Evolutionary conservation across 2,888 invertebrate genomes (phyloP).

Genomic region (Gasteruption jaculator): DNA sequence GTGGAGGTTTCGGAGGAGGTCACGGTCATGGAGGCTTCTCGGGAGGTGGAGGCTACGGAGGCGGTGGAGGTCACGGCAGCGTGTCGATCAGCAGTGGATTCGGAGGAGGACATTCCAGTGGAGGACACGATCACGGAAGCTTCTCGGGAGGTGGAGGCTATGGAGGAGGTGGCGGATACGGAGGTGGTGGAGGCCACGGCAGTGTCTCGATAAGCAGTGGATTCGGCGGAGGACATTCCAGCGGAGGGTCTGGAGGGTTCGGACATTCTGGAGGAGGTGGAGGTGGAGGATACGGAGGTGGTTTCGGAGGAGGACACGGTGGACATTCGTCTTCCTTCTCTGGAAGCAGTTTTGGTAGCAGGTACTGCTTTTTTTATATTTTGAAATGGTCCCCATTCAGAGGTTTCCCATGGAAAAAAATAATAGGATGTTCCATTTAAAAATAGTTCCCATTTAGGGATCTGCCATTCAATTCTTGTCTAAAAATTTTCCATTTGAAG

Average conservation of each 20-base stretch:
- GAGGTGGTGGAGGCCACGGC: constrained; percentile 3
- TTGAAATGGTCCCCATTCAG: too few relatives aligned
- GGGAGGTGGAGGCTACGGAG: constrained; percentile 10
- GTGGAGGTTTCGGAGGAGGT: constrained; percentile 11
- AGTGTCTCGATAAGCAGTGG: too few relatives aligned
- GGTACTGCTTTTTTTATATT: constrained; percentile 19
- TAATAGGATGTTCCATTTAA: too few relatives aligned
- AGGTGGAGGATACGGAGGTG: constrained; percentile 10
- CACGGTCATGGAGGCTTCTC: not conserved
- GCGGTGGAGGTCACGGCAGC: not conserved
- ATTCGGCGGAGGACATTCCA: constrained; percentile 9
- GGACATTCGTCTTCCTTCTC: constrained; percentile 3
- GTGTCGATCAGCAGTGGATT: too few relatives aligned
- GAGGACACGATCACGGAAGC: not conserved
- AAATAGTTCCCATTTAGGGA: too few relatives aligned
- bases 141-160: not conserved
- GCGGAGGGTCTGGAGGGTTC: constrained; percentile 10
- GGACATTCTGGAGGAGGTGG: constrained; percentile 12
- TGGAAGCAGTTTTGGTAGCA: constrained; percentile 15
- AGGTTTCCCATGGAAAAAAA: too few relatives aligned
- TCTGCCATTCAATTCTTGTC: too few relatives aligned
- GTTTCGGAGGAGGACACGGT: constrained; percentile 8
- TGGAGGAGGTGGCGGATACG: constrained; percentile 11
- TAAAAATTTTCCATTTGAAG: too few relatives aligned
- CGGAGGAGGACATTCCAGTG: constrained; percentile 6